phyloP scores from a whole-genome alignment of 2,888 invertebrate species.

The Peribatodes rhomboidaria region DNA sequence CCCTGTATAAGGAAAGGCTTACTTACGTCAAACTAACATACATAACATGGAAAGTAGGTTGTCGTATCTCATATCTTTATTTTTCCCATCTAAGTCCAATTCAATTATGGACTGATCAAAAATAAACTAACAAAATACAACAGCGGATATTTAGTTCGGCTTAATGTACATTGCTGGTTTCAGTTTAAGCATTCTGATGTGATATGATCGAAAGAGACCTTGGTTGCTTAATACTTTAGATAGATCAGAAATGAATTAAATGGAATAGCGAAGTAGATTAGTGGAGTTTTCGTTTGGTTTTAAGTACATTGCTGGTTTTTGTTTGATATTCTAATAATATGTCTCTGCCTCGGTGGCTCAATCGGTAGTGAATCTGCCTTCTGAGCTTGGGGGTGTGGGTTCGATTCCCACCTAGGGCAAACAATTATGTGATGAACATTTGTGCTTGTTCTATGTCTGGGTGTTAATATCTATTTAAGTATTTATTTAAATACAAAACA shows the following conservation, averaged over 20 bases:
- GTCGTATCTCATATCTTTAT: constrained; percentile 26
- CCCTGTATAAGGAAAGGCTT: background rate
- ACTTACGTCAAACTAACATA: constrained; percentile 14
- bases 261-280: background rate
- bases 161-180: constrained; percentile 33
- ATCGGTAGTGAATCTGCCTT: no score
- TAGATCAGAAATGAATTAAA: constrained; percentile 38
- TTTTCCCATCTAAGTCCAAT: constrained; percentile 35
- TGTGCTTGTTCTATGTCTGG: no score
- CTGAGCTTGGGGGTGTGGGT: no score
- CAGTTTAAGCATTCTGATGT: no score
- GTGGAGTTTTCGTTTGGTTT: constrained; percentile 7
- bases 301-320: constrained; percentile 20
- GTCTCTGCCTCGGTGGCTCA: no score
- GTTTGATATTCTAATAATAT: background rate
- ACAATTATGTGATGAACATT: no score
- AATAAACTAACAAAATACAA: constrained; percentile 26
- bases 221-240: no score
- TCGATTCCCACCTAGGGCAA: no score
- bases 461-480: no score
- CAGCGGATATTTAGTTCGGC: constrained; percentile 2
- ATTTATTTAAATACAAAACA: no score
- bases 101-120: constrained; percentile 40
- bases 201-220: no score
- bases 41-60: constrained; percentile 27